Evolutionary conservation across 2,797 vertebrate species (phyloP), one percentile per base, ranked within the genome.

Genomic region (Aplochiton taeniatus): DNA sequence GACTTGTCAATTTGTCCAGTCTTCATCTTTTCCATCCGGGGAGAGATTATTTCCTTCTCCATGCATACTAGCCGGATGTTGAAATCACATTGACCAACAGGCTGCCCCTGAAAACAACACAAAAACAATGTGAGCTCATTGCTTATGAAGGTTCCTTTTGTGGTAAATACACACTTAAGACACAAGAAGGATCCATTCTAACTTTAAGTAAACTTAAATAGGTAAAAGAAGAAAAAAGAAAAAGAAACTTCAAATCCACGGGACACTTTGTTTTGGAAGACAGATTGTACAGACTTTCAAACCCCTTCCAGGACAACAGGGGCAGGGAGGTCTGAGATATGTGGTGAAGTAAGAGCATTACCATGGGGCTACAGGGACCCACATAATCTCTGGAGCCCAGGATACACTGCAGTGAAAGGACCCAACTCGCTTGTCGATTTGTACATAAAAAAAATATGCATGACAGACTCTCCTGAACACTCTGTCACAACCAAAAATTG

Each of bases 31-130:
- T 98, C 95, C 68, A 94, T 94, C 9, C 97, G 93, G 31, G 97
- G 96, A 74, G 87, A 94, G 88, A 98, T 98, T 0, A 98, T 98
- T 85, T 99, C 97, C 78, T 96, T 95, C 86, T 98, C 96, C 82
- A 98, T 98, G 86, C 97, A 99, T 11, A 96, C 77, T 63, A 98
- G 91, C 8, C 96, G 92, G 78, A 94, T 89, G 68, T 93, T 95
- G 87, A 99, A 98, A 85, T 98, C 95, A 75, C 97, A 99, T 52
- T 97, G 96, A 69, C 97, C 97, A 81, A 99, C 97, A 42, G 96
- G 95, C 72, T 98, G 95, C 44, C 93, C 95, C 97, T 99, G 89
- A 62, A 88, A 87, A 58, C 83, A 58, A 80, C 57, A 13, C 45
- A 66, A n/a, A 19, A 51, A 72, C n/a, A n/a, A n/a, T n/a, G n/a